Evolutionary conservation across 1,140 invertebrate species (phyloP).

Genomic region (Calliopsis andreniformis): DNA sequence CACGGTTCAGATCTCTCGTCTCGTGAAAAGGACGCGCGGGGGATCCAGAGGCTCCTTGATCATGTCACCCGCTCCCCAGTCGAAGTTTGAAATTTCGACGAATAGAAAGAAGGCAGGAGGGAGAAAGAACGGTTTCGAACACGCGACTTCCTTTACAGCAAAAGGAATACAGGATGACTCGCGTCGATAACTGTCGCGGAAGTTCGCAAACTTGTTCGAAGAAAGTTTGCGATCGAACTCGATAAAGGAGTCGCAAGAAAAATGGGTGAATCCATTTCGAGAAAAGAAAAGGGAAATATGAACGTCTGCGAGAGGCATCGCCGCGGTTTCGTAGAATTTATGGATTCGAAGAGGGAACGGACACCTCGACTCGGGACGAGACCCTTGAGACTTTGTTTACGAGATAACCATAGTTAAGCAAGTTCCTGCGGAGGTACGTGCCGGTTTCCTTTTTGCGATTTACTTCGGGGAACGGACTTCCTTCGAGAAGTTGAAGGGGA

Average conservation of each 20-base stretch:
- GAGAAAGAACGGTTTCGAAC: not conserved
- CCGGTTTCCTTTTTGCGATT: slow-evolving; percentile 43
- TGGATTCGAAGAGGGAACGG: slow-evolving; percentile 1
- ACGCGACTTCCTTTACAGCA: not conserved
- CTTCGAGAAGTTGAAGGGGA: slow-evolving; percentile 8
- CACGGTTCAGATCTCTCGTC: slow-evolving; percentile 47
- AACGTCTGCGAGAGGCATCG: not conserved
- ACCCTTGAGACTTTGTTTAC: slow-evolving; percentile 57
- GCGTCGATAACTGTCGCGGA: not conserved
- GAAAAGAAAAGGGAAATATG: not conserved
- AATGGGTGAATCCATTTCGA: slow-evolving; percentile 18
- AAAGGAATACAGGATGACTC: slow-evolving; percentile 29
- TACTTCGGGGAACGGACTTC: slow-evolving; percentile 8
- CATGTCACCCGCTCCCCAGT: not conserved
- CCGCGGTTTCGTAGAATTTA: slow-evolving; percentile 1
- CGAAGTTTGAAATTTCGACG: slow-evolving; percentile 5
- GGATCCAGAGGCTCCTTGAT: not conserved
- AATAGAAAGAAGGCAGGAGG: not conserved
- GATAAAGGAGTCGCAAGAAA: slow-evolving; percentile 9
- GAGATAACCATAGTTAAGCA: slow-evolving; percentile 46
- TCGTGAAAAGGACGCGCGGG: slow-evolving; percentile 32
- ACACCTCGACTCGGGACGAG: slow-evolving; percentile 32
- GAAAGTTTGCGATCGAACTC: slow-evolving; percentile 27
- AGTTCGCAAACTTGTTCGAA: not conserved
- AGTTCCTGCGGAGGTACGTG: slow-evolving; percentile 20